phyloP scores from a whole-genome alignment of 2,113 vertebrate species.

The Python bivittatus region DNA sequence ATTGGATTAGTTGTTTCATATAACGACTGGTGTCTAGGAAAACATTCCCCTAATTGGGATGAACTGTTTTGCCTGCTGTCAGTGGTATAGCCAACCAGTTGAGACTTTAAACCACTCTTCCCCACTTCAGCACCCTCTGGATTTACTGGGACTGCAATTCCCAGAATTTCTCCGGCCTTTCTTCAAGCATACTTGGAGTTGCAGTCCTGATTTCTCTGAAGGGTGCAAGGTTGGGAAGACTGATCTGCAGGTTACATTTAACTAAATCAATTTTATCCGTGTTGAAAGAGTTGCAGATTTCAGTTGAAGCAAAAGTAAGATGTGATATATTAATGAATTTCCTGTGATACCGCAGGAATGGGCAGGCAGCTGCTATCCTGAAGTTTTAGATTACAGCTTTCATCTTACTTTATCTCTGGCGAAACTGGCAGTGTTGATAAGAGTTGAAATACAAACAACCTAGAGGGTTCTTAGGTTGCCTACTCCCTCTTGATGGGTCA shows the following conservation, averaged over 20 bases:
- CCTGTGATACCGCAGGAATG: not conserved
- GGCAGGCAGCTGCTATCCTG: not conserved
- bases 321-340: not conserved
- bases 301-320: not conserved
- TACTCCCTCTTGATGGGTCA: not conserved
- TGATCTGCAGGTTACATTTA: not conserved
- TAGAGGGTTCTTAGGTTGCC: not conserved
- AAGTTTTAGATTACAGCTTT: not conserved
- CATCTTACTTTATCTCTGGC: not conserved
- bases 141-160: too few species aligned
- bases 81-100: too few species aligned
- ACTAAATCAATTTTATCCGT: not conserved
- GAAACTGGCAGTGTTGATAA: not conserved
- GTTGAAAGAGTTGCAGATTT: not conserved
- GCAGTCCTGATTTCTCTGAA: not conserved
- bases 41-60: too few species aligned
- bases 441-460: not conserved
- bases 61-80: too few species aligned
- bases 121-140: too few species aligned
- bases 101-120: too few species aligned
- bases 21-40: too few species aligned
- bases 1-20: too few species aligned
- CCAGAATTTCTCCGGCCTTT: too few species aligned
- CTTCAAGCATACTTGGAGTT: not conserved
- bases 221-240: not conserved